These are phyloP conservation scores for Catocala sponsa DNA, from an alignment of 2,888 invertebrate species.

Conservation along the genomic window DNA sequence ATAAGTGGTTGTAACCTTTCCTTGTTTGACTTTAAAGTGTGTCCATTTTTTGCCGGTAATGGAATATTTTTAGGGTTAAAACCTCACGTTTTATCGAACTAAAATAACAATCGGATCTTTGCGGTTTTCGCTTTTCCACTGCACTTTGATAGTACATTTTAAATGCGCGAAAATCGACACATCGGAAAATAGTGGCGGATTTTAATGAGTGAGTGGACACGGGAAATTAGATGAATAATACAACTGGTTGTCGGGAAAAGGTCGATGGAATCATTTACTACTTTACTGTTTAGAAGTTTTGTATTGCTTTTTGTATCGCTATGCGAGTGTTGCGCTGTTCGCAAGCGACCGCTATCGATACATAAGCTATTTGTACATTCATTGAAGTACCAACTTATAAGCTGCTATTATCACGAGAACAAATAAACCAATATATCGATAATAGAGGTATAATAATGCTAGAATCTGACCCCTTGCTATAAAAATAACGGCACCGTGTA, in stretches of 20 bases:
- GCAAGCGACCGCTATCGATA: conserved; percentile 23
- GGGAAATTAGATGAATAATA: conserved; percentile 77
- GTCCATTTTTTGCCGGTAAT: neutral
- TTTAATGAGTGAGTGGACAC: conserved; percentile 74
- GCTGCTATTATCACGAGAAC: too few relatives aligned
- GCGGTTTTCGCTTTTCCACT: conserved; percentile 74
- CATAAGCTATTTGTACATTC: neutral
- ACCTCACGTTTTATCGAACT: conserved; percentile 34
- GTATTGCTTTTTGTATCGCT: conserved; percentile 36
- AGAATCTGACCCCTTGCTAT: too few relatives aligned
- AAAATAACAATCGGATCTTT: conserved; percentile 62
- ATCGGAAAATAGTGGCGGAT: conserved; percentile 73
- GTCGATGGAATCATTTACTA: conserved; percentile 55
- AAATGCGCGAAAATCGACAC: conserved; percentile 72
- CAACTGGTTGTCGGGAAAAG: conserved; percentile 58
- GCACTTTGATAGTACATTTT: conserved; percentile 72
- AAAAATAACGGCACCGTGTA: too few relatives aligned
- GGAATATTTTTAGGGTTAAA: conserved; percentile 30
- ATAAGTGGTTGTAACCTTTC: too few relatives aligned
- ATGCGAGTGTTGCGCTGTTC: conserved; percentile 29
- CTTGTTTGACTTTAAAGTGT: neutral
- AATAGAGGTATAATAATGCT: too few relatives aligned
- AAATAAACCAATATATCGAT: too few relatives aligned
- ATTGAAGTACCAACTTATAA: too few relatives aligned
- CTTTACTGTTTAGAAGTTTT: conserved; percentile 55